Base-by-base conservation (phyloP, 2,797 vertebrate genomes). In the Toxotes lorentzi region DNA sequence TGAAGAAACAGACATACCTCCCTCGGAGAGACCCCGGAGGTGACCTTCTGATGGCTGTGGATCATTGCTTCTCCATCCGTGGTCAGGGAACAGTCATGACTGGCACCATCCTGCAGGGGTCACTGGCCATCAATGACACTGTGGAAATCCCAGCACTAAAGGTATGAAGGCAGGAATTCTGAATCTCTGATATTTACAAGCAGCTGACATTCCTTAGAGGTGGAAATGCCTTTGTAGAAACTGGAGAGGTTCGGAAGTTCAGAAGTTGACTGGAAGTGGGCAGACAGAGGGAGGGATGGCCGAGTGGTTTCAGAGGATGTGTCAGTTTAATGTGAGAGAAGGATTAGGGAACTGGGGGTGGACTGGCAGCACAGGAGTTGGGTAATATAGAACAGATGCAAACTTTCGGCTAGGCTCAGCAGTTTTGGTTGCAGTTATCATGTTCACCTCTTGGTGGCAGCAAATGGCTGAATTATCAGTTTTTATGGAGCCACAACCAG, bases 81-180 rank as follows among this genome's bases (percentile, higher is more conserved):
- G 98, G 98, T 88, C 98, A 99, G 89, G 98, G 98, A 88, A 99
- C 98, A 0, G 97, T 99, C 92, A 97, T 99, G 96, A 99, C 98
- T 4, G 98, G 98, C 47, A 99, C 98, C 81, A 86, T 99, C 92
- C 97, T 99, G 86, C 98, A 98, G 82, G 98, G 98, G 86, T 95
- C 97, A 21, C 86, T 99, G 92, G 95, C 91, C 72, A 92, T 99
- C 35, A 98, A 97, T 13, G 97, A 99, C 95, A 97, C 77, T 1
- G 96, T 99, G 89, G 98, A 99, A 95, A 99, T 99, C 91, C 97
- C 98, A 34, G 96, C 96, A 1, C 95, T 99, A 59, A 99, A 99
- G 97, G 98, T 99, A 92, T 9, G 59, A 32, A 24, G 50, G 5
- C 59, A 67, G 5, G 2, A 17, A 43, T 68, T 78, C 8, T 16